Base-by-base conservation (phyloP, 2,888 invertebrate species). In the Leptinotarsa juncta region DNA sequence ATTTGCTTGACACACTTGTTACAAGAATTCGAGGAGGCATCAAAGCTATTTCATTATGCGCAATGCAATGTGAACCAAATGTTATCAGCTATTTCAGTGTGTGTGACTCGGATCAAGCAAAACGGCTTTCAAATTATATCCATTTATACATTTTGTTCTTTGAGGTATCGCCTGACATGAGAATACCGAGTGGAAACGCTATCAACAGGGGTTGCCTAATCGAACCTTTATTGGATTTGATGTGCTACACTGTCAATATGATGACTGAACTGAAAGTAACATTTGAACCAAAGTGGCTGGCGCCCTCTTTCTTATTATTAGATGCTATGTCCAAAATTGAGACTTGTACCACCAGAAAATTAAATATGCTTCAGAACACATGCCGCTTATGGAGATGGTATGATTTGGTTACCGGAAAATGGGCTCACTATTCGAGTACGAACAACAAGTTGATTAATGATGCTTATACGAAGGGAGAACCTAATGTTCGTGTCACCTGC, bases 381-480 rank as follows among this genome's bases (percentile, higher is more conserved):
- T 91, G 89, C 57, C 88, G 91, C 65, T 85, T 89, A 3, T 96
- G 96, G 96, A 93, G 94, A 81, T 96, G 95, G 95, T 95, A 94
- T 86, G 95, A 96, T 86, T 90, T 95, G 68, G 91, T 93, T n/a
- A 92, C 92, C 15, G 94, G 94, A 4, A 93, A 93, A 83, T 96
- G 96, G 96, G 93, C 92, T 77, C 89, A 91, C 20, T 96, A 95
- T 84, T 92, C 93, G 0, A 88, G 90, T 4, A 87, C 90, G 10
- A 95, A 94, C 82, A 95, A 95, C 85, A 92, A 92, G 82, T 88
- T 92, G 1, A 95, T 96, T 68, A 94, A 95, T 80, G 93, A 94
- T 80, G 94, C 95, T 0, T 96, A 94, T 83, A 92, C 92, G 89
- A 90, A 91, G 50, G 94, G 94, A 0, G 93, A 94, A 78, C 89